These are phyloP conservation scores for Himalopsyche japonica DNA, from an alignment of 2,888 invertebrate species.

Conservation along the genomic window DNA sequence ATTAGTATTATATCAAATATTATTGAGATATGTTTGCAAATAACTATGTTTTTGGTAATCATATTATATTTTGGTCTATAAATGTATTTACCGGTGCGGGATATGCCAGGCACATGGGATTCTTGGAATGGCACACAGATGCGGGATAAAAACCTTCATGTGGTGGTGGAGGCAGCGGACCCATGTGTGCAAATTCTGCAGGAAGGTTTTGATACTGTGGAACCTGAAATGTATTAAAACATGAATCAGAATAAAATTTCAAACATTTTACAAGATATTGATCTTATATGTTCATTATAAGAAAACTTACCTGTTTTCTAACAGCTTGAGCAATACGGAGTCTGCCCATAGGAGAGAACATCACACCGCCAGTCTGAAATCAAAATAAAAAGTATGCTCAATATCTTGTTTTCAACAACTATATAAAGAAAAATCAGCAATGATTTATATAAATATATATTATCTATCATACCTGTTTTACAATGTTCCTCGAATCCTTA, in stretches of 20 bases:
- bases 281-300: no score
- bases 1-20: neutral
- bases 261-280: no score
- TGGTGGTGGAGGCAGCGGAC: neutral
- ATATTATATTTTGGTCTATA: neutral
- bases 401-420: no score
- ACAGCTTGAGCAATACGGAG: constrained; percentile 60
- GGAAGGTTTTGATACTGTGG: constrained; percentile 19
- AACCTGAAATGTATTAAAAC: constrained; percentile 3
- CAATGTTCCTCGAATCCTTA: constrained; percentile 57
- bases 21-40: no score
- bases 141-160: constrained; percentile 20
- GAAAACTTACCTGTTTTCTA: constrained; percentile 53
- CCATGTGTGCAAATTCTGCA: constrained; percentile 17
- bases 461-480: constrained; percentile 56
- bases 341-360: constrained; percentile 59
- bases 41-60: neutral
- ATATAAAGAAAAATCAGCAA: no score
- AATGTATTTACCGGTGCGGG: neutral
- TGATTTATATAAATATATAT: no score
- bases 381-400: neutral
- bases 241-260: no score
- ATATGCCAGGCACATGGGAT: constrained; percentile 19
- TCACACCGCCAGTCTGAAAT: constrained; percentile 59
- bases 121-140: constrained; percentile 5